These are phyloP conservation scores for Malurus leucopterus DNA, from an alignment of 2,797 vertebrate genomes.

Conservation along the genomic window DNA sequence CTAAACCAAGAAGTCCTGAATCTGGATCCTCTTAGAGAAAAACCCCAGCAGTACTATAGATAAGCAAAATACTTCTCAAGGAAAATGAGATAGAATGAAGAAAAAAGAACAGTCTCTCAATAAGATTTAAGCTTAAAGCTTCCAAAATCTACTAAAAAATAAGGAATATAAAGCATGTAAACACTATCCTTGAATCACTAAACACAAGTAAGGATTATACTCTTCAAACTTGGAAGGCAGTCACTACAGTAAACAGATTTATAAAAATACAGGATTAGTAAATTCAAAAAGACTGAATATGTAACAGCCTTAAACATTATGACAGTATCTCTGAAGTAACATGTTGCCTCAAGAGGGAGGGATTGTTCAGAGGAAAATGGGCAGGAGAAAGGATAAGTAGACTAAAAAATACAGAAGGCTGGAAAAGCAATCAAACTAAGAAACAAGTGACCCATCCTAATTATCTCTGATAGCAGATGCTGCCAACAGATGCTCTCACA, in stretches of 20 bases:
- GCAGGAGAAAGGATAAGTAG: neutral
- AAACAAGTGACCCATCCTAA: conserved; percentile 25
- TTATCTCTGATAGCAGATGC: conserved; percentile 37
- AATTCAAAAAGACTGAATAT: neutral
- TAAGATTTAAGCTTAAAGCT: neutral
- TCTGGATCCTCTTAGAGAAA: neutral
- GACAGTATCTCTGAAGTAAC: neutral
- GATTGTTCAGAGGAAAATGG: neutral
- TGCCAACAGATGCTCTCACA: conserved; percentile 36
- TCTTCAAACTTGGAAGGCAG: neutral
- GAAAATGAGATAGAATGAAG: neutral
- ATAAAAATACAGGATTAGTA: neutral
- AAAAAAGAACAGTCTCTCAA: neutral
- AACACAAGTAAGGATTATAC: neutral
- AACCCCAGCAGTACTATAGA: neutral
- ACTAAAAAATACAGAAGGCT: neutral
- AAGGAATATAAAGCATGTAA: neutral
- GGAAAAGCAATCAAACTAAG: neutral
- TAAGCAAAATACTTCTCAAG: neutral
- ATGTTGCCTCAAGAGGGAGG: neutral
- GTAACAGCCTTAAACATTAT: neutral
- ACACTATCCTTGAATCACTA: neutral
- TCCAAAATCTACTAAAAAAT: neutral
- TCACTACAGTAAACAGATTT: neutral
- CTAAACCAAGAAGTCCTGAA: neutral